Conservation (phyloP, 1,140 invertebrate species). For the Pseudomyrmex pallidus region DNA sequence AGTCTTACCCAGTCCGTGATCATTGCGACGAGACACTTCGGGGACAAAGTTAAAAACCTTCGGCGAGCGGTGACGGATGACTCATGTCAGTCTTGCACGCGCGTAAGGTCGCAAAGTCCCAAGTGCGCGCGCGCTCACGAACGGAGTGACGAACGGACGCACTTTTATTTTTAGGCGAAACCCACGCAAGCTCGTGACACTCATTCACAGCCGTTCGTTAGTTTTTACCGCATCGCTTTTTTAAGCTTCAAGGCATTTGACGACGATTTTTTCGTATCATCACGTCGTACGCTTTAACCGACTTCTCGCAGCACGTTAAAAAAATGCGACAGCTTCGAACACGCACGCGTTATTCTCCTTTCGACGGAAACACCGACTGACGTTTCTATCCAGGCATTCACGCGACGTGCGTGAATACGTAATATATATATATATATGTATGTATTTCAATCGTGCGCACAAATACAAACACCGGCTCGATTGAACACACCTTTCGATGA, state of each 20-base stretch:
- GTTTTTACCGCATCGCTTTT: neutral
- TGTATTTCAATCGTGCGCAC: neutral
- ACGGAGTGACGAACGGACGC: conserved; percentile 17
- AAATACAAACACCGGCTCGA: neutral
- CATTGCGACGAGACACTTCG: conserved; percentile 39
- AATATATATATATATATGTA: neutral
- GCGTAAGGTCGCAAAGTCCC: conserved; percentile 15
- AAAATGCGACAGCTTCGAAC: neutral
- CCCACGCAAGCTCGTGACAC: conserved; percentile 21
- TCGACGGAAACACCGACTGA: conserved; percentile 33
- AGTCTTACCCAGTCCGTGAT: conserved; percentile 64
- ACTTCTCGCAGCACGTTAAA: neutral
- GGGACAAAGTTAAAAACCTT: conserved; percentile 26
- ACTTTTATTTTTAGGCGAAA: conserved; percentile 49
- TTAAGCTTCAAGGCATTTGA: neutral
- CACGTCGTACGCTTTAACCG: neutral
- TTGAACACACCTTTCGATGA: neutral
- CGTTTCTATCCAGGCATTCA: conserved; percentile 11
- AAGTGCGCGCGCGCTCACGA: neutral
- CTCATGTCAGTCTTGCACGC: conserved; percentile 18
- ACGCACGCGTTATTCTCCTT: conserved; percentile 19
- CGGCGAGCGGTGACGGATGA: conserved; percentile 10
- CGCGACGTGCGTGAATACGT: neutral
- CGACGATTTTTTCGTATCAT: neutral
- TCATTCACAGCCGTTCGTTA: neutral